These are phyloP conservation scores for Mionectes olivaceus DNA, from an alignment of 2,797 vertebrate species.

Conservation along the genomic window DNA sequence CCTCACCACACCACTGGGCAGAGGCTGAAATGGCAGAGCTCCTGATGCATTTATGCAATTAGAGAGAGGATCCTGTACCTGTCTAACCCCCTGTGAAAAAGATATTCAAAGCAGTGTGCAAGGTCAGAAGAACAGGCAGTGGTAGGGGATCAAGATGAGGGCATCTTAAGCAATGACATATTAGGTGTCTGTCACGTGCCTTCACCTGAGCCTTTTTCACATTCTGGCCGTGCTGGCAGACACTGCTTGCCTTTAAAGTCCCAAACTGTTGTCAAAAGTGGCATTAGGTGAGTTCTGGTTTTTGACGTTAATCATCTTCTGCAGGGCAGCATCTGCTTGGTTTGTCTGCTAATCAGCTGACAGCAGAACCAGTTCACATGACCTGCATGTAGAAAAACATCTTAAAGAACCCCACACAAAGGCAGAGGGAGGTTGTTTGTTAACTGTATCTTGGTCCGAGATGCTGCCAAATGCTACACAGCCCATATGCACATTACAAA, in stretches of 20 bases:
- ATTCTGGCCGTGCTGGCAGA: background rate
- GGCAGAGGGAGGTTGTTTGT: background rate
- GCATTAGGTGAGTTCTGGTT: background rate
- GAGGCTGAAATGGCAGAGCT: background rate
- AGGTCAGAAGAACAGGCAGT: background rate
- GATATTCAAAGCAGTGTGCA: background rate
- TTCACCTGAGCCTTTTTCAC: background rate
- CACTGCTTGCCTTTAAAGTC: background rate
- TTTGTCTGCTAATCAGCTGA: background rate
- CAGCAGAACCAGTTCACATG: background rate
- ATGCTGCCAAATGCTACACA: background rate
- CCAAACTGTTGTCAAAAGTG: background rate
- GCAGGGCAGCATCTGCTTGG: background rate
- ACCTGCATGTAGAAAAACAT: background rate
- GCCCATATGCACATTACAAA: background rate
- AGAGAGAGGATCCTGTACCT: background rate
- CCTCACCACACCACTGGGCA: accelerated
- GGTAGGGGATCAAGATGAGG: background rate
- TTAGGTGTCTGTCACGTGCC: too few relatives aligned
- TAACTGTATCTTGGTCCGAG: background rate
- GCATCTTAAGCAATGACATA: background rate
- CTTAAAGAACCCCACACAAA: background rate
- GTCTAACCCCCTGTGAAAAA: background rate
- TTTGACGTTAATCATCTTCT: background rate
- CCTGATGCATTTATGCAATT: background rate